Percentiles rank a stretch among this genome's conserved stretches.
These are phyloP conservation scores for Galagoides demidoff DNA, from an alignment of 2,797 vertebrate genomes.

Conservation along the genomic window DNA sequence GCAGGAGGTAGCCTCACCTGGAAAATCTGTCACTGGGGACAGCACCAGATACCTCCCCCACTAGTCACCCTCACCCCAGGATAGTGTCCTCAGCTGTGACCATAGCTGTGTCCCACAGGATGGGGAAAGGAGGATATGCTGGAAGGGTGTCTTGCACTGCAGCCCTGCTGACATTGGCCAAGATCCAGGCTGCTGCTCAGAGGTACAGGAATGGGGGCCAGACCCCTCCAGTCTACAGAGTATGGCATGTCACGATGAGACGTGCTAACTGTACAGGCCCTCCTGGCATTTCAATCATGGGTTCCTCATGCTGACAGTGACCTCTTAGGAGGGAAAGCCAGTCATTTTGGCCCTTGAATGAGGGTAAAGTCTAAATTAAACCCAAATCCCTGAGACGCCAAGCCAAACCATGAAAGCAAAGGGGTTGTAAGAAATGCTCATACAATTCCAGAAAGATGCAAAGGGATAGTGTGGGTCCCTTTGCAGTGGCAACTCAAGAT, in stretches of 20 bases:
- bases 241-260: not conserved
- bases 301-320: not conserved
- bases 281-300: not conserved
- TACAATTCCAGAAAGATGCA: not conserved
- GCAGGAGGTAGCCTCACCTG: not conserved
- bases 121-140: not conserved
- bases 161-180: not conserved
- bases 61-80: not conserved
- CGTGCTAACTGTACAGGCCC: not conserved
- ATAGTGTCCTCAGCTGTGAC: not conserved
- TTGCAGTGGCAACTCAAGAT: not conserved
- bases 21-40: not conserved
- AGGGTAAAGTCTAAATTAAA: constrained; percentile 21
- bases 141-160: not conserved
- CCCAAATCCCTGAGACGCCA: not conserved
- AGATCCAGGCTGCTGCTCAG: not conserved
- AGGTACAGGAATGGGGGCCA: not conserved
- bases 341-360: not conserved
- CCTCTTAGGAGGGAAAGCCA: not conserved
- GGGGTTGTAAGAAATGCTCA: not conserved
- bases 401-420: not conserved
- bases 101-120: not conserved
- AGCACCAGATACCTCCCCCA: not conserved
- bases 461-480: not conserved
- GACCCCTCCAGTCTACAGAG: not conserved